Conservation (phyloP, 2,113 vertebrate genomes). For the Daboia siamensis region DNA sequence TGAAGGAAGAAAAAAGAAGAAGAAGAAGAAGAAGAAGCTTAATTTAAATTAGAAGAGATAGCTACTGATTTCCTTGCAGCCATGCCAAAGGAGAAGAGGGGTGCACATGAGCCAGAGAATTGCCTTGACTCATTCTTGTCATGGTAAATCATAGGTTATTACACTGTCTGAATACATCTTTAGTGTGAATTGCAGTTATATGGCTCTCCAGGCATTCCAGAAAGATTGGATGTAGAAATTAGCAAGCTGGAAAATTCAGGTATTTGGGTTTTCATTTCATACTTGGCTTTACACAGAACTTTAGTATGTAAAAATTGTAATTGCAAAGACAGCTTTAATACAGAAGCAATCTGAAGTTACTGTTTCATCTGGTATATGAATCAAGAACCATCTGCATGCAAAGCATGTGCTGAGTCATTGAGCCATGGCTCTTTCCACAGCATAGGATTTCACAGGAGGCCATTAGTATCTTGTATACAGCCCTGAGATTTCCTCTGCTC, state of each 20-base stretch:
- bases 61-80: neutral
- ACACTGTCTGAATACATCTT: neutral
- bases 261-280: neutral
- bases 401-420: neutral
- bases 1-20: neutral
- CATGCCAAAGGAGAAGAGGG: neutral
- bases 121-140: neutral
- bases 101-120: neutral
- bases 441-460: neutral
- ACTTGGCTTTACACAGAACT: neutral
- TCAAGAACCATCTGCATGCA: neutral
- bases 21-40: neutral
- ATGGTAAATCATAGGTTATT: neutral
- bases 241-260: neutral
- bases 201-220: neutral
- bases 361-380: neutral
- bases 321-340: neutral
- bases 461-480: neutral
- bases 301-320: neutral
- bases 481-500: neutral
- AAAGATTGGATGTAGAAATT: neutral
- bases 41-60: neutral
- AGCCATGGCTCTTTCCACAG: neutral
- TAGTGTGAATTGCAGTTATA: neutral
- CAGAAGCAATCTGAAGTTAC: neutral